Conservation (phyloP, 2,888 invertebrate species). For the Eilema sororculum region DNA sequence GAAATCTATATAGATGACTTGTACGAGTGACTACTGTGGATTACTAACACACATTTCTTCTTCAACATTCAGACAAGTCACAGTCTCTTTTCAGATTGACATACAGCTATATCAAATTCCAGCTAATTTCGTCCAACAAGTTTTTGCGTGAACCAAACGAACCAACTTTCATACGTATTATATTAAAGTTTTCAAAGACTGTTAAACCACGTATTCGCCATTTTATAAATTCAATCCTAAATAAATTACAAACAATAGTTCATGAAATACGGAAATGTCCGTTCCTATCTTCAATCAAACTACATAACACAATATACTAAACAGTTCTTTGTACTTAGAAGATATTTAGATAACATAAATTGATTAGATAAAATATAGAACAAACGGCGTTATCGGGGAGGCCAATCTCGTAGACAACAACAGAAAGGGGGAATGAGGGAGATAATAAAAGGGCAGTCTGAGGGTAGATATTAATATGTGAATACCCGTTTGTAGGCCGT, state of each 20-base stretch:
- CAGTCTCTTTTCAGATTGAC: too few species aligned
- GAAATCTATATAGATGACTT: background rate
- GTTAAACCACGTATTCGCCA: background rate
- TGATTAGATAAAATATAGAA: constrained; percentile 9
- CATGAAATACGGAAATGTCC: background rate
- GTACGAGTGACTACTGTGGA: background rate
- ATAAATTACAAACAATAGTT: background rate
- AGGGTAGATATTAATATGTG: background rate
- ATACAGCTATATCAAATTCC: too few species aligned
- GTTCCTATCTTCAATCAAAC: background rate
- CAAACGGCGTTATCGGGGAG: constrained; percentile 9
- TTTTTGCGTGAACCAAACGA: too few species aligned
- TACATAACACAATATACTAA: background rate
- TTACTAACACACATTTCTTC: background rate
- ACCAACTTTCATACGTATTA: too few species aligned
- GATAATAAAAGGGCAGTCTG: constrained; percentile 1
- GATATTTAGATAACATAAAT: constrained; percentile 6
- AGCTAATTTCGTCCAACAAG: too few species aligned
- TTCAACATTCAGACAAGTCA: too few species aligned
- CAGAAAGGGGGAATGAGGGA: constrained; percentile 1
- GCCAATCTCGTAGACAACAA: constrained; percentile 13
- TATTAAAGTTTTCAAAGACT: background rate
- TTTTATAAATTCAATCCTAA: background rate
- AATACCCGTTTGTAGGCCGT: background rate
- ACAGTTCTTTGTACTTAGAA: constrained; percentile 5